Evolutionary conservation across 1,140 invertebrate species (phyloP), one percentile per base, ranked within the genome.

Genomic region (Condylostylus longicornis): DNA sequence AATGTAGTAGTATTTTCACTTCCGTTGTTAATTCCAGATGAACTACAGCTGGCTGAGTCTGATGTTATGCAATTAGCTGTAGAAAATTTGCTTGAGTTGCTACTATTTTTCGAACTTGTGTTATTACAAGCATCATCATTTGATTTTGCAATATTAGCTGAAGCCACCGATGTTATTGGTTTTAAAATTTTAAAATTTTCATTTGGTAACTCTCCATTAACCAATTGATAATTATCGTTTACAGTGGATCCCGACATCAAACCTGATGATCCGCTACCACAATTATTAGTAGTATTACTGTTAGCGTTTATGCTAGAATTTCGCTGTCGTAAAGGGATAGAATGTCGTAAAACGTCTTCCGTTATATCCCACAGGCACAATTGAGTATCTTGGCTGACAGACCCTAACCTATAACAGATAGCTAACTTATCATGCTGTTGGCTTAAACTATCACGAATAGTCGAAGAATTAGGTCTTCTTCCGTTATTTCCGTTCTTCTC

Each of bases 301-400:
- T 46, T 57, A 35, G 46, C 37, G 36, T 49, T 50, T 14, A 39
- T 49, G 33, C 50, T 59, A 31, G 50, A 54, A 14, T 54, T 53
- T 4, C 51, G 47, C 28, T 60, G 57, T 2, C 57, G 43, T 35
- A 59, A 34, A n/a, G 51, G 42, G 40, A 74, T 62, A 9, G 74
- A 74, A 44, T 79, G 75, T 38, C 70, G 71, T 21, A 97, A 63
- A 29, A 94, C 75, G 61, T 98, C 93, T 52, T 98, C 91, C 13
- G 90, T 96, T 17, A 98, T 75, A 58, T 99, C 95, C 95, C 95
- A 98, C 33, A 99, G 66, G 66, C 94, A 98, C 30, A 99, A 63
- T 59, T 95, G 86, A 18, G 94, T 98, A 64, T 99, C 95, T 62
- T 98, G 93, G 13, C 93, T 93, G 2, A 98, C 90, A 42, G 89